Conservation (phyloP, 2,888 invertebrate species). For the Steromphala cineraria region DNA sequence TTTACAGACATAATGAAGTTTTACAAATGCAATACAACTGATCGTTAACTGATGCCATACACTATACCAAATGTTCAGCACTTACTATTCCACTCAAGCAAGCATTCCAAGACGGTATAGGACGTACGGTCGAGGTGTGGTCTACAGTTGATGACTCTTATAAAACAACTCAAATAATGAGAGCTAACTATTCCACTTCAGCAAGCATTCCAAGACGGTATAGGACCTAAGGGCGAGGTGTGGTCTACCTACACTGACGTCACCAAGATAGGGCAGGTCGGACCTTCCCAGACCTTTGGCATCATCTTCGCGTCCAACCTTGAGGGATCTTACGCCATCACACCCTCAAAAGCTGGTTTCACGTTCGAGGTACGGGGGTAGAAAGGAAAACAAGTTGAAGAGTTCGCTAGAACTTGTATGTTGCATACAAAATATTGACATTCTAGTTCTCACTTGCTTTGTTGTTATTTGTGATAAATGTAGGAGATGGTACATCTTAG, state of each 20-base stretch:
- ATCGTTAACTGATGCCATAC: too few species aligned
- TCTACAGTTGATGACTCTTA: too few species aligned
- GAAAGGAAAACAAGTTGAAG: too few species aligned
- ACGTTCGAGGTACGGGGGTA: neutral
- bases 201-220: slow-evolving; percentile 48
- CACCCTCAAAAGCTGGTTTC: slow-evolving; percentile 14
- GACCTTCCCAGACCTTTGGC: slow-evolving; percentile 18
- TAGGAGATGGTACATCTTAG: too few species aligned
- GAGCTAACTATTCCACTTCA: slow-evolving; percentile 35
- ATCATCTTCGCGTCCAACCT: slow-evolving; percentile 28
- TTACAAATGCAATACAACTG: too few species aligned
- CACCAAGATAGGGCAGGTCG: slow-evolving; percentile 18
- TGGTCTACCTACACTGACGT: slow-evolving; percentile 62
- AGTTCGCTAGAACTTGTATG: too few species aligned
- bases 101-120: slow-evolving; percentile 48
- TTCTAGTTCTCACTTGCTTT: too few species aligned
- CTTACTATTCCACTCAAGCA: slow-evolving; percentile 40
- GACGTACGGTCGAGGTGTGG: slow-evolving; percentile 67
- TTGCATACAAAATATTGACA: too few species aligned
- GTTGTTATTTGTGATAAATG: too few species aligned
- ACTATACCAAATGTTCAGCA: too few species aligned
- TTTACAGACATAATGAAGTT: too few species aligned
- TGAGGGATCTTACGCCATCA: slow-evolving; percentile 17
- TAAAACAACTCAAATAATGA: too few species aligned
- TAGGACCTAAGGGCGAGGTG: slow-evolving; percentile 62